phyloP scores from a whole-genome alignment of 2,113 vertebrate genomes.

The Odontesthes bonariensis region DNA sequence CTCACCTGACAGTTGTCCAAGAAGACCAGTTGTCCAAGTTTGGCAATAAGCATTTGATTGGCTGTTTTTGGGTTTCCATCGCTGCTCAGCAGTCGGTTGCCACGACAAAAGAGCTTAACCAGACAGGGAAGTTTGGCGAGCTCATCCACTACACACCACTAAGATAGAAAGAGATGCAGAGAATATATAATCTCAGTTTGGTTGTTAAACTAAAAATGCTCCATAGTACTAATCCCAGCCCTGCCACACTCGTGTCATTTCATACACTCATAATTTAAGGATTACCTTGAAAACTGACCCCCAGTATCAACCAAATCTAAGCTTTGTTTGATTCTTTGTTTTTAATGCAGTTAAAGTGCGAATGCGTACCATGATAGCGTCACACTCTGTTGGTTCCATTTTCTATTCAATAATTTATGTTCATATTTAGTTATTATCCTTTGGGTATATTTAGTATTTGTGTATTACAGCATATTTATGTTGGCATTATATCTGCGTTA shows the following conservation, averaged over 20 bases:
- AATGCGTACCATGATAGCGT: no score
- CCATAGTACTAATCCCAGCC: background rate
- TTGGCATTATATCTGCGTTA: no score
- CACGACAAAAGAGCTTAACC: slow-evolving; percentile 81
- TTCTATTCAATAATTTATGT: no score
- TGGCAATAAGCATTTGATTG: slow-evolving; percentile 89
- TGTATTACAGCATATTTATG: no score
- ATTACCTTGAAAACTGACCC: no score
- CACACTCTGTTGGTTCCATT: no score
- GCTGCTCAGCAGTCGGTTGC: slow-evolving; percentile 84
- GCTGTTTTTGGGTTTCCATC: slow-evolving; percentile 81
- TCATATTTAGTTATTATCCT: no score
- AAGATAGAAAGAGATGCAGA: slow-evolving; percentile 33
- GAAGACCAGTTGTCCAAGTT: slow-evolving; percentile 81
- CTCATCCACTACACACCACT: slow-evolving; percentile 94
- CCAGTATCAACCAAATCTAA: no score
- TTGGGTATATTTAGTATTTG: no score
- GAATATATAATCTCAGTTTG: background rate
- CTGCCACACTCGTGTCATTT: background rate
- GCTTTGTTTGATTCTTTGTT: no score
- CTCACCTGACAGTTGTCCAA: slow-evolving; percentile 86
- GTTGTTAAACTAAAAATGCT: background rate
- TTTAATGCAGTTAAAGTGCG: no score
- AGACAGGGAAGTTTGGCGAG: slow-evolving; percentile 88
- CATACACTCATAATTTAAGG: no score